Evolutionary conservation across 2,797 vertebrate genomes (phyloP), one percentile per base, ranked within the genome.

Genomic region (Malacoctenus gilli): DNA sequence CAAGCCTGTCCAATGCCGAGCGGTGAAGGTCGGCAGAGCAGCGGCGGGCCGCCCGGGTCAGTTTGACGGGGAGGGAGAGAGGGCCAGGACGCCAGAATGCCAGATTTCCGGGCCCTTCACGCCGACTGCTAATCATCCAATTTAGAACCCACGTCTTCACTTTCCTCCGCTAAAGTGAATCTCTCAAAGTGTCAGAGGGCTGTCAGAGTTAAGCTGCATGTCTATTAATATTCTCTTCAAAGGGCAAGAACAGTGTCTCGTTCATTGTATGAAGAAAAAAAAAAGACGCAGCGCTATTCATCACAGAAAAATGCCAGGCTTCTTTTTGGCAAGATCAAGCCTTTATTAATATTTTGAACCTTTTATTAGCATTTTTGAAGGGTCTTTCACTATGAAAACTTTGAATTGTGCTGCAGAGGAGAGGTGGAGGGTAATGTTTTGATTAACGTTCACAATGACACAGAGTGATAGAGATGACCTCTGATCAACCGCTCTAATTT

Each of bases 141-240:
- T 85, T 85, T 75, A 88, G 82, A 89, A 80, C 77, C 19, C 63
- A 72, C 75, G 75, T 89, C 79, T 83, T 75, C 59, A 60, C 76
- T 79, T 73, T 63, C 61, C 49, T 14, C 65, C 46, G 61, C 75
- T 80, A 83, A 86, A 87, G 75, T 53, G 71, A 83, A 82, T 85
- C 78, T 83, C 63, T 77, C 58, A 72, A 76, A 47, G 80, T 85
- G 84, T 86, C 83, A 78, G 68, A 54, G 57, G 57, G 75, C 82
- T 87, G 77, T 87, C 84, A 87, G 68, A 74, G 59, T 81, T 80
- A 84, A 85, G 76, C 81, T 77, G 76, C 70, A 53, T 68, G 72
- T 88, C 85, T 75, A 85, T 87, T 85, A 84, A 87, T 87, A 89
- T 88, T 87, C 76, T 70, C 70, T 65, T 72, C 68, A 82, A 77